Evolutionary conservation across 2,797 vertebrate species (phyloP).

Genomic region (Picus viridis): DNA sequence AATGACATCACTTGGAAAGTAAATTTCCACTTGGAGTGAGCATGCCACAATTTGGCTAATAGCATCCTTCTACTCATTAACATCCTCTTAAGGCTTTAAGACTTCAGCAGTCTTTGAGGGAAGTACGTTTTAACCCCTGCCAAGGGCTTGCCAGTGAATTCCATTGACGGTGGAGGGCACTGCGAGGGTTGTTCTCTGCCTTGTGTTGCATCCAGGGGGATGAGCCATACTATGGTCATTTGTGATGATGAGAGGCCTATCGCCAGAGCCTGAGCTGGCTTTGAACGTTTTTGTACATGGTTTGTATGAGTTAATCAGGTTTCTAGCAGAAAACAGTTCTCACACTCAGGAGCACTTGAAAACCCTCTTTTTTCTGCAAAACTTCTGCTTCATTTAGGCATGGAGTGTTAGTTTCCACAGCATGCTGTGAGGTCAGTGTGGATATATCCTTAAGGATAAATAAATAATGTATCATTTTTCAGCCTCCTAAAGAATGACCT

Average conservation of each 20-base stretch:
- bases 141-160: not conserved
- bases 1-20: not conserved
- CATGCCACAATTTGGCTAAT: fast-evolving
- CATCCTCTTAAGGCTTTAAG: not conserved
- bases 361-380: not conserved
- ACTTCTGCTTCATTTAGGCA: not conserved
- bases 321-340: not conserved
- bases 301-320: not conserved
- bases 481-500: not conserved
- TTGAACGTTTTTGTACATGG: not conserved
- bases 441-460: not conserved
- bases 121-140: not conserved
- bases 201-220: not conserved
- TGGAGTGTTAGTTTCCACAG: not conserved
- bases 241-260: not conserved
- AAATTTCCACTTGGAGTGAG: not conserved
- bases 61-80: not conserved
- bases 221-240: not conserved
- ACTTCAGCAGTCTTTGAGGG: not conserved
- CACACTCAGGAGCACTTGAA: not conserved
- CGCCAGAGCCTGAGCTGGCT: not conserved
- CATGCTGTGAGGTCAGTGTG: not conserved
- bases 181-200: not conserved
- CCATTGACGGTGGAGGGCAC: not conserved
- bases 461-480: not conserved